Evolutionary conservation across 2,888 invertebrate genomes (phyloP).

Genomic region (Rosalia funebris): DNA sequence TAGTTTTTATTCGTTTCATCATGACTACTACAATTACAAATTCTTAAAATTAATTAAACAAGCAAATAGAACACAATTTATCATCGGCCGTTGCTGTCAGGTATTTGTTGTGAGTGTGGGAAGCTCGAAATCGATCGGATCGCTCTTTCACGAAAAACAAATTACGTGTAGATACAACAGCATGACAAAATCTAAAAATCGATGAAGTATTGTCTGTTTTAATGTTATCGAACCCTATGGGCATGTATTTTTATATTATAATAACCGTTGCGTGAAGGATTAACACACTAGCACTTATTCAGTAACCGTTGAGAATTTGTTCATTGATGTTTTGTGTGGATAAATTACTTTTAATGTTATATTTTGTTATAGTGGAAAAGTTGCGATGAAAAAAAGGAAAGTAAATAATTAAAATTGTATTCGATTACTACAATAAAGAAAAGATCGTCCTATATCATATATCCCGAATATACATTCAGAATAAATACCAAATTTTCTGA

Average conservation of each 20-base stretch:
- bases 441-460: too few species aligned
- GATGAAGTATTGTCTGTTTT: conserved; percentile 7
- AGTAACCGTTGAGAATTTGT: too few species aligned
- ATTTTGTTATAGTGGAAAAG: too few species aligned
- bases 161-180: conserved; percentile 31
- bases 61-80: conserved; percentile 7
- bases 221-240: conserved; percentile 5
- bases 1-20: too few species aligned
- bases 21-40: background rate
- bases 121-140: conserved; percentile 37
- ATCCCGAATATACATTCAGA: too few species aligned
- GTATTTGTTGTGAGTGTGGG: conserved; percentile 43
- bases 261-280: background rate
- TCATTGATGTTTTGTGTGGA: too few species aligned
- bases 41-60: conserved; percentile 11
- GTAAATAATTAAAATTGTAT: too few species aligned
- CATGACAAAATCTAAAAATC: conserved; percentile 34
- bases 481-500: too few species aligned
- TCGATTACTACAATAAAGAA: too few species aligned
- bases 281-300: background rate
- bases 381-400: too few species aligned
- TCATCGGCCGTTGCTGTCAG: conserved; percentile 1
- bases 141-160: conserved; percentile 40
- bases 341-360: too few species aligned
- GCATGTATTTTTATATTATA: background rate